Percentiles rank a stretch among this genome's conserved stretches.
Evolutionary conservation across 2,797 vertebrate species (phyloP).

Genomic region (Tragopan temminckii): DNA sequence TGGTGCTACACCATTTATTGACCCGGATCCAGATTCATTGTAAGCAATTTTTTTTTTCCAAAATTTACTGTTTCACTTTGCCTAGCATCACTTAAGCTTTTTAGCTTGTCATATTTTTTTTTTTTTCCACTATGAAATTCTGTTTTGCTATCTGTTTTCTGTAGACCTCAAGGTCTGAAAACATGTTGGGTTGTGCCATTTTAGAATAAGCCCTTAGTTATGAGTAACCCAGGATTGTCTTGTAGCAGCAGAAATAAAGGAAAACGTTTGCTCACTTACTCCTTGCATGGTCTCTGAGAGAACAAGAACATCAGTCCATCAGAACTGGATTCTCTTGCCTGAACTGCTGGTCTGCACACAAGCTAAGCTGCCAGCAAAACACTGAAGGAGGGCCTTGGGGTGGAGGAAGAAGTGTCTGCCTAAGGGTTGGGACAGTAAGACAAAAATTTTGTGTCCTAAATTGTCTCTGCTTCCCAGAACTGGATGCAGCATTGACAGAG

Average conservation of each 20-base stretch:
- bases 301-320: background rate
- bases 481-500: background rate
- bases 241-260: background rate
- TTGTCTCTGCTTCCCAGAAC: background rate
- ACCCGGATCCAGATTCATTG: conserved; percentile 96
- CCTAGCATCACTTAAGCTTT: background rate
- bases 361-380: background rate
- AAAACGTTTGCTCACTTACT: background rate
- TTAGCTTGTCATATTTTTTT: background rate
- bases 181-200: background rate
- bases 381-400: background rate
- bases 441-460: background rate
- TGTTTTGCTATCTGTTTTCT: background rate
- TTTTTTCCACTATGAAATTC: background rate
- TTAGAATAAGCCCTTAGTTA: background rate
- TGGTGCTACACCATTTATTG: conserved; percentile 96
- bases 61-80: background rate
- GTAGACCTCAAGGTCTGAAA: background rate
- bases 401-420: background rate
- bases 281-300: background rate
- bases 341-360: background rate
- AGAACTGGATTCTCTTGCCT: background rate
- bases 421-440: background rate
- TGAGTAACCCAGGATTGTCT: background rate
- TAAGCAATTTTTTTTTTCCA: conserved; percentile 81